Percentiles rank a stretch among this genome's conserved stretches.
Evolutionary conservation across 2,113 vertebrate genomes (phyloP).

Genomic region (Columbina picui): DNA sequence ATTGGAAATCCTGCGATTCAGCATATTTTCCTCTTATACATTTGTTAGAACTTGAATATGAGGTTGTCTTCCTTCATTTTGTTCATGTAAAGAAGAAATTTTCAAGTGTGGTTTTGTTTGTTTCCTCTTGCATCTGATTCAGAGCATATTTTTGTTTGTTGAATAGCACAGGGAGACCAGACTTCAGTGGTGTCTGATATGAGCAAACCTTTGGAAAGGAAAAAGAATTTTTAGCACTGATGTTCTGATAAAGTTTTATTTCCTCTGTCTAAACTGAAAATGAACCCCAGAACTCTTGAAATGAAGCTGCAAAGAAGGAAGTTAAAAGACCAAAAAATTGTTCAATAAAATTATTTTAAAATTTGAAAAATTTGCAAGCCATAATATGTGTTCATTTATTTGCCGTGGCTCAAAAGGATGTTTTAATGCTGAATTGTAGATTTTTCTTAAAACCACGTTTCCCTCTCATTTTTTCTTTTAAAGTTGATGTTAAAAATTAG

Average conservation of each 20-base stretch:
- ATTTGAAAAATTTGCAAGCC: not conserved
- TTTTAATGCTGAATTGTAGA: not conserved
- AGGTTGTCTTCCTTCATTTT: not conserved
- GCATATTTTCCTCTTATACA: not conserved
- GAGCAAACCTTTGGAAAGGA: not conserved
- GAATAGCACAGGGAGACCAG: not conserved
- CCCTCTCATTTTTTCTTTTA: not conserved
- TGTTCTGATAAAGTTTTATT: not conserved
- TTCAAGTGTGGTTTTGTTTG: not conserved
- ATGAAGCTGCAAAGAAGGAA: not conserved
- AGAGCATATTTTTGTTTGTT: not conserved
- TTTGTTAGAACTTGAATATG: not conserved
- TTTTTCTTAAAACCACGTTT: not conserved
- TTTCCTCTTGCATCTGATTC: not conserved
- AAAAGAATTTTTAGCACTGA: not conserved
- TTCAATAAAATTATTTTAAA: not conserved
- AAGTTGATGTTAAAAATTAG: not conserved
- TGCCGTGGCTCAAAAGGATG: not conserved
- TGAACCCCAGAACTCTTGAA: not conserved
- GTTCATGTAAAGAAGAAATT: not conserved
- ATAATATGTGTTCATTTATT: not conserved
- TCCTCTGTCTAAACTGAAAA: not conserved
- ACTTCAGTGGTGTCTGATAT: not conserved
- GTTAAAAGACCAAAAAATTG: rapidly evolving
- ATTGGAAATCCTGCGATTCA: not conserved